Evolutionary conservation across 2,888 invertebrate genomes (phyloP).

Genomic region (Microplitis manilae): DNA sequence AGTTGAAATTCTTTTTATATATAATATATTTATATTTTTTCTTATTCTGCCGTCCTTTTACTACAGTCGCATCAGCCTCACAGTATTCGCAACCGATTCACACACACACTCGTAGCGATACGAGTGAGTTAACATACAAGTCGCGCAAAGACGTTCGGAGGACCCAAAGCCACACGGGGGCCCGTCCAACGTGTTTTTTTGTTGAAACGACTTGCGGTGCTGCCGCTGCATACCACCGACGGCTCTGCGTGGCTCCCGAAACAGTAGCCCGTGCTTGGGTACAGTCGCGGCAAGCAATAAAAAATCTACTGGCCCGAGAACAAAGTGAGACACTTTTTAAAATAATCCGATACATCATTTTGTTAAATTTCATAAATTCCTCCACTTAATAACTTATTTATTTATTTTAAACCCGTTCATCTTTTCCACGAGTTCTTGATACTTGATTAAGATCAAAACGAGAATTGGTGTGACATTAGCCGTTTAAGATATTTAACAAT

Average conservation of each 20-base stretch:
- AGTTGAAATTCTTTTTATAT: background rate
- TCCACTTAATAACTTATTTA: constrained; percentile 3
- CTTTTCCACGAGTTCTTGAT: constrained; percentile 1
- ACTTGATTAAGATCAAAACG: background rate
- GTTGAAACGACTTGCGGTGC: constrained; percentile 54
- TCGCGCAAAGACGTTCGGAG: background rate
- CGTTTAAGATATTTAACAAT: constrained; percentile 18
- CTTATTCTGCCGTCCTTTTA: constrained; percentile 6
- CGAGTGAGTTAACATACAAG: background rate
- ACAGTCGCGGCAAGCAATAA: constrained; percentile 69
- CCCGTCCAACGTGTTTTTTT: constrained; percentile 71
- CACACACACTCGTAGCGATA: constrained; percentile 52
- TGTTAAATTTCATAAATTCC: background rate
- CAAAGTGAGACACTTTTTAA: constrained; percentile 24
- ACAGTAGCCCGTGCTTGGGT: constrained; percentile 69
- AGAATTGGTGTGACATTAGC: background rate
- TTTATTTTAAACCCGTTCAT: background rate
- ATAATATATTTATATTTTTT: background rate
- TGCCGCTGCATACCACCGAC: constrained; percentile 67
- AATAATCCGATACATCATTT: background rate
- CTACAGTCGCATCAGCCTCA: too few relatives aligned
- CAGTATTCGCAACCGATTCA: constrained; percentile 46
- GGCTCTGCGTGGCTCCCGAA: constrained; percentile 68
- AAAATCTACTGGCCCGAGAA: constrained; percentile 47
- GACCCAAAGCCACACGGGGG: constrained; percentile 22